Evolutionary conservation across 1,140 invertebrate genomes (phyloP).

Genomic region (Bacillus rossius): DNA sequence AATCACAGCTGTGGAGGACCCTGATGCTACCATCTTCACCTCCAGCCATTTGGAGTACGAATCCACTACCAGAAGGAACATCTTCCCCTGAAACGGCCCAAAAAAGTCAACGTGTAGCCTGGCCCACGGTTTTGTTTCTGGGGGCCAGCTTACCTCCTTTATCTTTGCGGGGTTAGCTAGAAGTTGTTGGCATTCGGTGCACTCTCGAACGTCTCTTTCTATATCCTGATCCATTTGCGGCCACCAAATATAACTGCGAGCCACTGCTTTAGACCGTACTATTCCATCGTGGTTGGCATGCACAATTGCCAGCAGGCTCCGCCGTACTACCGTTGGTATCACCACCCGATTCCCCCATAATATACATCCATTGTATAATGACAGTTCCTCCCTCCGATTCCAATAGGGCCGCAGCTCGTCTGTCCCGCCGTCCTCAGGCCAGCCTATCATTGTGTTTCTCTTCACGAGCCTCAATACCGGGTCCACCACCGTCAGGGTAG

Average conservation of each 20-base stretch:
- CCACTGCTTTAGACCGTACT: slow-evolving; percentile 39
- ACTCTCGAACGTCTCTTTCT: slow-evolving; percentile 26
- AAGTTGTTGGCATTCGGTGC: slow-evolving; percentile 6
- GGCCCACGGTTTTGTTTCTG: slow-evolving; percentile 37
- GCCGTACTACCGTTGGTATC: slow-evolving; percentile 27
- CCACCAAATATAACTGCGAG: slow-evolving; percentile 43
- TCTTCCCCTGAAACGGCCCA: slow-evolving; percentile 10
- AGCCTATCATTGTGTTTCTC: not conserved
- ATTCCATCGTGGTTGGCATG: slow-evolving; percentile 42
- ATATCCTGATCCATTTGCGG: slow-evolving; percentile 40
- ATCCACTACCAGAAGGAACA: too few species aligned
- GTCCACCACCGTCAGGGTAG: not conserved
- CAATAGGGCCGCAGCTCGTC: not conserved
- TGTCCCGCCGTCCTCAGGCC: not conserved
- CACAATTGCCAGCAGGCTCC: slow-evolving; percentile 30
- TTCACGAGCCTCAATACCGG: not conserved
- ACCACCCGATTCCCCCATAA: slow-evolving; percentile 22
- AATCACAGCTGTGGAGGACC: too few species aligned
- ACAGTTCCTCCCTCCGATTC: not conserved
- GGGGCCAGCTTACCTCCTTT: slow-evolving; percentile 31
- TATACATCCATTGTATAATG: slow-evolving; percentile 1
- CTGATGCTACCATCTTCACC: too few species aligned
- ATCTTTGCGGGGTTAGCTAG: slow-evolving; percentile 19
- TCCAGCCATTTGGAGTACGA: too few species aligned
- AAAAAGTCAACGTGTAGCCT: slow-evolving; percentile 47